Evolutionary conservation across 2,113 vertebrate species (phyloP).

Genomic region (Sardina pilchardus): DNA sequence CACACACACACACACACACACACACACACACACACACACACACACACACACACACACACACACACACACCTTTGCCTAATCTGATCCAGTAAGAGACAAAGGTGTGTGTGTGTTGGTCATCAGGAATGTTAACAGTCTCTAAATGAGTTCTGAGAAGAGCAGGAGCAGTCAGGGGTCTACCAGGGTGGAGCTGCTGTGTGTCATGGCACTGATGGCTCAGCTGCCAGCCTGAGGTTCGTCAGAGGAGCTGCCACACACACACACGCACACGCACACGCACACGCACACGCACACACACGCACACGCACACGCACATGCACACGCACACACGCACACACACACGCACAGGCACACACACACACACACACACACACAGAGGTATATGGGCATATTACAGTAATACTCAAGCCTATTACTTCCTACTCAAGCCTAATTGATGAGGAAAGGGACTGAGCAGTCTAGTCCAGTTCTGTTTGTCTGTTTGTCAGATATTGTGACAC

Average conservation of each 20-base stretch:
- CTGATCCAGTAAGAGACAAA: not conserved
- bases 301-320: no score
- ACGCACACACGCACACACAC: no score
- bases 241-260: no score
- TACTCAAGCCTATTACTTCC: no score
- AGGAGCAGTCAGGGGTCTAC: not conserved
- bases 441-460: no score
- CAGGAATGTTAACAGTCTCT: not conserved
- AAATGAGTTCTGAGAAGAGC: not conserved
- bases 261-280: not conserved
- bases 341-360: not conserved
- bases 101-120: not conserved
- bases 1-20: slow-evolving; percentile 13
- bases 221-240: not conserved
- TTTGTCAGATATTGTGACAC: no score
- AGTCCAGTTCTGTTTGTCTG: no score
- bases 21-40: slow-evolving; percentile 31
- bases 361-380: no score
- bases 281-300: no score
- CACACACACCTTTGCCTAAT: not conserved
- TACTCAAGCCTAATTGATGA: no score
- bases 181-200: not conserved
- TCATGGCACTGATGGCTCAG: not conserved
- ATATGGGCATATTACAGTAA: no score
- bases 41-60: not conserved